phyloP scores from a whole-genome alignment of 1,140 invertebrate species.

The Marisa cornuarietis region DNA sequence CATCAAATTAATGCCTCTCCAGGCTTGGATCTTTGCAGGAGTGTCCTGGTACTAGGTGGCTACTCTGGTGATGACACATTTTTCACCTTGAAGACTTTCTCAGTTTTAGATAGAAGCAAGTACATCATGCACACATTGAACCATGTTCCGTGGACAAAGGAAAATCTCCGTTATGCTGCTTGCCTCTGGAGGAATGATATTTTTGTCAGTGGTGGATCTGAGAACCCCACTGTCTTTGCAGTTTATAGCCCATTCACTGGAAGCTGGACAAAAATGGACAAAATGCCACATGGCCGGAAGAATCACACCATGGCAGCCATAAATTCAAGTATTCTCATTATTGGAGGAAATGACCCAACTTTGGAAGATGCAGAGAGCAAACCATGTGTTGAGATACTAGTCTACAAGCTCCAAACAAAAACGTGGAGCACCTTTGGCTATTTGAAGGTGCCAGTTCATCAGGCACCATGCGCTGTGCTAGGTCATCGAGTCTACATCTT shows the following conservation, averaged over 20 bases:
- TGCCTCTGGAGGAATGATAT: constrained; percentile 13
- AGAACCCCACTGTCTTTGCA: background rate
- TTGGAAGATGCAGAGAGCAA: background rate
- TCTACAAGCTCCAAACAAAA: background rate
- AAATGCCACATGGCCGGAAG: background rate
- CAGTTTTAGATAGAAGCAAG: too few relatives aligned
- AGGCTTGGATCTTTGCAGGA: too few relatives aligned
- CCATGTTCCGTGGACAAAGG: too few relatives aligned
- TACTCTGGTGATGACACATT: too few relatives aligned
- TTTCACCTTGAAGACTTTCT: too few relatives aligned
- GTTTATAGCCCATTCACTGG: background rate
- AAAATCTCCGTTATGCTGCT: too few relatives aligned
- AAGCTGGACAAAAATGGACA: background rate
- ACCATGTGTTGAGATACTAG: background rate
- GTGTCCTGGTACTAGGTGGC: too few relatives aligned
- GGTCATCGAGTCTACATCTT: background rate
- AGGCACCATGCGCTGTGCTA: background rate
- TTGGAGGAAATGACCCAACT: background rate
- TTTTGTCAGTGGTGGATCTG: constrained; percentile 1
- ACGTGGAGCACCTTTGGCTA: background rate
- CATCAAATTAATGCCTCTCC: too few relatives aligned
- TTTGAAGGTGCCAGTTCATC: background rate
- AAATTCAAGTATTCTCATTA: background rate
- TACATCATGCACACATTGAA: too few relatives aligned
- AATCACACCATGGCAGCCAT: constrained; percentile 2